phyloP scores from a whole-genome alignment of 2,797 vertebrate species.

The Lophotriccus pileatus region DNA sequence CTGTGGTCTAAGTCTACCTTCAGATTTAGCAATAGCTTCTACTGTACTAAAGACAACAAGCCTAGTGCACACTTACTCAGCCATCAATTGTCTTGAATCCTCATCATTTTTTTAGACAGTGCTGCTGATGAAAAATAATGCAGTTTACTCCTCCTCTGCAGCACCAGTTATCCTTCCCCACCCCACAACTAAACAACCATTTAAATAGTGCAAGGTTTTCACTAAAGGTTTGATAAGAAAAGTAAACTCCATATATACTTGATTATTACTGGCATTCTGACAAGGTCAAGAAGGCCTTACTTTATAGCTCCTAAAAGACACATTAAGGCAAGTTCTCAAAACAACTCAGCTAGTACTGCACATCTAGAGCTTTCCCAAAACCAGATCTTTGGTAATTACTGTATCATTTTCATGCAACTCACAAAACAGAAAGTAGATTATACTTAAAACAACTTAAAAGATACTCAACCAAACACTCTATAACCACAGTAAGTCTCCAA shows the following conservation, averaged over 20 bases:
- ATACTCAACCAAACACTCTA: not conserved
- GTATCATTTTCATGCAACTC: not conserved
- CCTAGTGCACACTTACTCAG: not conserved
- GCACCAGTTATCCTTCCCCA: accelerated
- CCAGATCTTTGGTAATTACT: accelerated
- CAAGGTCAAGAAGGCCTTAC: not conserved
- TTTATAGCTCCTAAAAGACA: not conserved
- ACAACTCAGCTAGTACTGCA: not conserved
- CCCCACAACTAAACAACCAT: not conserved
- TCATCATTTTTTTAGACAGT: not conserved
- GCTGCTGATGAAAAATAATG: not conserved
- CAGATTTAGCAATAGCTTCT: not conserved
- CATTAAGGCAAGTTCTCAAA: not conserved
- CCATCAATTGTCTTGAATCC: not conserved
- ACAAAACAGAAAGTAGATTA: not conserved
- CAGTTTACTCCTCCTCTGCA: not conserved
- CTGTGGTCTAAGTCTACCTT: not conserved
- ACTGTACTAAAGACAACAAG: not conserved
- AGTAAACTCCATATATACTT: not conserved
- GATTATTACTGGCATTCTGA: not conserved
- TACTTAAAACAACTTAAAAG: not conserved
- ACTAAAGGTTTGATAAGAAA: not conserved
- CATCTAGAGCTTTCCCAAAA: not conserved
- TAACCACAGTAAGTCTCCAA: not conserved
- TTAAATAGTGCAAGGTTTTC: not conserved